These are phyloP conservation scores for Peromyscus leucopus DNA, from an alignment of 2,113 vertebrate genomes.

Conservation along the genomic window DNA sequence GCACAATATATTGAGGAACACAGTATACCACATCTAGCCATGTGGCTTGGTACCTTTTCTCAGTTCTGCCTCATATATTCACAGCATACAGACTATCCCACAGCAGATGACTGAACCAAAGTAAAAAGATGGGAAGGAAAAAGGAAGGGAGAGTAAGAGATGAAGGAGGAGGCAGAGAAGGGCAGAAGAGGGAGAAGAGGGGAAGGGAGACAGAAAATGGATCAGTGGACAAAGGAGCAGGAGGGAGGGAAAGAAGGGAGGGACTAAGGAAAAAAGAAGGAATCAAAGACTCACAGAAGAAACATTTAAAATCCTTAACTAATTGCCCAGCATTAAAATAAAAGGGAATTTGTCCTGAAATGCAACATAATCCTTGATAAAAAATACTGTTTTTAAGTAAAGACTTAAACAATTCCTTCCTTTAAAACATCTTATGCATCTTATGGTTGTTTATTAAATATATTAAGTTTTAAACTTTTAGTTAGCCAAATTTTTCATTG, in stretches of 20 bases:
- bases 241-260: accelerated
- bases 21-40: too few species aligned
- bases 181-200: accelerated
- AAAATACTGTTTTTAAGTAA: neutral
- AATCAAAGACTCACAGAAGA: neutral
- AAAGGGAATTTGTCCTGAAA: neutral
- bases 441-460: constrained; percentile 14
- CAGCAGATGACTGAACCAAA: neutral
- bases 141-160: too few species aligned
- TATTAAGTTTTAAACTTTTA: neutral
- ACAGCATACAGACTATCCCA: too few species aligned
- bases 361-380: neutral
- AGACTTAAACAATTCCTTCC: neutral
- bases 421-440: neutral
- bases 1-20: too few species aligned
- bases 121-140: neutral
- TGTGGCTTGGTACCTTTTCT: too few species aligned
- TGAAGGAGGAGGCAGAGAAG: too few species aligned
- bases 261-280: neutral
- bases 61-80: too few species aligned
- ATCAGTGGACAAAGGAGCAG: neutral
- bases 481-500: neutral
- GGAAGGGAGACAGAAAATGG: neutral
- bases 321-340: too few species aligned
- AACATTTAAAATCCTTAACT: neutral